Conservation (phyloP, 2,113 vertebrate genomes). For the Pao palembangensis region DNA sequence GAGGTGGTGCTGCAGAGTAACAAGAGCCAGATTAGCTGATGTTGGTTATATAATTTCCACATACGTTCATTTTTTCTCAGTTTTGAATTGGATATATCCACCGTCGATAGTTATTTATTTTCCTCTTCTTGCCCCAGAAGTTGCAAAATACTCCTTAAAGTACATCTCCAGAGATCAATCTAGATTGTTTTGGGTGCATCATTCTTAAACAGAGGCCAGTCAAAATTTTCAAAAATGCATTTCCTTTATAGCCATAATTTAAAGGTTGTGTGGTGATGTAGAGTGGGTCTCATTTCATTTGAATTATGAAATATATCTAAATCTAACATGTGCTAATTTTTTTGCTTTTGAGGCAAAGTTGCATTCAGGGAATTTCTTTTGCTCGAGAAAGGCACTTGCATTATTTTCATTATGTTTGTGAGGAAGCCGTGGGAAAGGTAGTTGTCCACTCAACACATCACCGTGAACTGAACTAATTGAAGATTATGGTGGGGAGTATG, state of each 20-base stretch:
- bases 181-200: too few relatives aligned
- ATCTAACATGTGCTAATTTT: background rate
- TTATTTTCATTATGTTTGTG: conserved; percentile 35
- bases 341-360: background rate
- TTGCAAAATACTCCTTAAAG: too few relatives aligned
- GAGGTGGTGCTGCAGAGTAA: conserved; percentile 23
- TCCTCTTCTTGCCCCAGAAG: background rate
- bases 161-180: too few relatives aligned
- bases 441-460: conserved; percentile 71
- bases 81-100: conserved; percentile 15
- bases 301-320: background rate
- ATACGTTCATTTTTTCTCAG: conserved; percentile 1
- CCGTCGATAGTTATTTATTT: background rate
- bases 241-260: too few relatives aligned
- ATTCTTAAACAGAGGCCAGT: too few relatives aligned
- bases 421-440: conserved; percentile 81
- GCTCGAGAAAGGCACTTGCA: too few relatives aligned
- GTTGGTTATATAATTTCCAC: conserved; percentile 20
- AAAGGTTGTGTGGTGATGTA: too few relatives aligned
- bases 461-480: conserved; percentile 85
- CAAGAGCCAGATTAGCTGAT: conserved; percentile 11
- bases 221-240: too few relatives aligned
- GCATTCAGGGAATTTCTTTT: background rate
- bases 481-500: conserved; percentile 79
- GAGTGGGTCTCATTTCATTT: background rate